Evolutionary conservation across 2,797 vertebrate genomes (phyloP), one percentile per base, ranked within the genome.

Genomic region (Lepus oiostolus): DNA sequence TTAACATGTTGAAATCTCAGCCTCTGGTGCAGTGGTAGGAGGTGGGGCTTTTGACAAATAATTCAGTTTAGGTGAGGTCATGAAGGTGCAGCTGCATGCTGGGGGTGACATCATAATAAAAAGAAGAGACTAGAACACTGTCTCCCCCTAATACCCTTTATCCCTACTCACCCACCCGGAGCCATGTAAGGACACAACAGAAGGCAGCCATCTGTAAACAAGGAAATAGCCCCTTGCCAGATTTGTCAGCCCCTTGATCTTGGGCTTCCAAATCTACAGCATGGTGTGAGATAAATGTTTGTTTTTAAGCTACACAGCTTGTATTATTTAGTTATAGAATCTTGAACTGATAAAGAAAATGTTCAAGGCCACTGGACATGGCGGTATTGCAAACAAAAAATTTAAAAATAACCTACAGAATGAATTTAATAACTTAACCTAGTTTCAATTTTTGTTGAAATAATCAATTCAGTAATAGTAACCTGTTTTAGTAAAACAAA

Each of bases 371-470:
- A 0, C n/a, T 38, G 21, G 63, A 6, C 54, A 75, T 11, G 72
- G 79, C 50, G 74, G 91, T 84, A 47, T 76, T 54, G 67, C 84
- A 84, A 92, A 67, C 16, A 13, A 0, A 13, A 88, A 81, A 88
- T 85, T 32, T n/a, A 50, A 26, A 85, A 89, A 65, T 32, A 91
- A 32, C 63, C 28, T 30, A 38, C 6, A n/a, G 1, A 81, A 24
- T 65, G 77, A 7, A 42, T 21, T 77, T 75, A 65, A 88, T 81
- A 24, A 94, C 63, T 50, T 72, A 75, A 38, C n/a, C 17, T 72
- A 54, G 9, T 81, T 94, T 38, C 58, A 28, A 70, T 82, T 76
- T 81, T 86, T 85, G 88, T 32, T 74, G 6, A 74, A 76, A 42
- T 60, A 67, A 3, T 80, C 8, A 71, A 42, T 68, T 72, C 77